These are phyloP conservation scores for Theristus sp. DNA, from an alignment of 2,888 invertebrate genomes.

Conservation along the genomic window DNA sequence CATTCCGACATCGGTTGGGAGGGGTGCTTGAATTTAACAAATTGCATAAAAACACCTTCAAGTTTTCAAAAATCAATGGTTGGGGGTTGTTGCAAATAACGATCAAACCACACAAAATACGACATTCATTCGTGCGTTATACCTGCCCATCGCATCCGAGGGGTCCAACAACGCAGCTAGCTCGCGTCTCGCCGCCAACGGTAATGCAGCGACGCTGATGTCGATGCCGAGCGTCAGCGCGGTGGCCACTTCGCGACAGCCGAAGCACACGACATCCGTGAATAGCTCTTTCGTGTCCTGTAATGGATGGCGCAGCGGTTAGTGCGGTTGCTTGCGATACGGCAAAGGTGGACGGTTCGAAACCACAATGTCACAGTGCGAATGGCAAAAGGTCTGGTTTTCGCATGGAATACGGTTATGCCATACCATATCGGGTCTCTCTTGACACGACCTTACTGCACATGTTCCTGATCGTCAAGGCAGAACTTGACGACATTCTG, in stretches of 20 bases:
- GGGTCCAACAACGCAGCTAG: constrained; percentile 37
- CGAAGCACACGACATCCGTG: constrained; percentile 42
- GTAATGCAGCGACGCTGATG: constrained; percentile 42
- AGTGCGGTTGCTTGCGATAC: no score
- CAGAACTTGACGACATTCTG: no score
- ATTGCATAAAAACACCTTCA: no score
- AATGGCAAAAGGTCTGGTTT: not conserved
- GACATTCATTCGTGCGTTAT: no score
- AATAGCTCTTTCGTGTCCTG: constrained; percentile 35
- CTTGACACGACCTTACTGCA: no score
- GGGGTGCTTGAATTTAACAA: no score
- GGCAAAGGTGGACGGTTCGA: no score
- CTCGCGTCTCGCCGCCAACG: constrained; percentile 40
- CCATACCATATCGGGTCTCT: no score
- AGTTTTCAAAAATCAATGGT: not conserved
- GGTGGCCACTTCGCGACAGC: constrained; percentile 36
- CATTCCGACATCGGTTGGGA: no score
- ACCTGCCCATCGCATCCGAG: constrained; percentile 12
- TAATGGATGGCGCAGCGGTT: not conserved
- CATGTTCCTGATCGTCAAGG: no score
- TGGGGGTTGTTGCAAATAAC: not conserved
- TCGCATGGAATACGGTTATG: no score
- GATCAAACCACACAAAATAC: not conserved
- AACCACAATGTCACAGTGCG: not conserved
- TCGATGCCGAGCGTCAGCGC: constrained; percentile 40